A percentile compares a stretch with the other conserved stretches of the same genome.
Evolutionary conservation across 2,888 invertebrate species (phyloP).

Genomic region (Panorpa germanica): DNA sequence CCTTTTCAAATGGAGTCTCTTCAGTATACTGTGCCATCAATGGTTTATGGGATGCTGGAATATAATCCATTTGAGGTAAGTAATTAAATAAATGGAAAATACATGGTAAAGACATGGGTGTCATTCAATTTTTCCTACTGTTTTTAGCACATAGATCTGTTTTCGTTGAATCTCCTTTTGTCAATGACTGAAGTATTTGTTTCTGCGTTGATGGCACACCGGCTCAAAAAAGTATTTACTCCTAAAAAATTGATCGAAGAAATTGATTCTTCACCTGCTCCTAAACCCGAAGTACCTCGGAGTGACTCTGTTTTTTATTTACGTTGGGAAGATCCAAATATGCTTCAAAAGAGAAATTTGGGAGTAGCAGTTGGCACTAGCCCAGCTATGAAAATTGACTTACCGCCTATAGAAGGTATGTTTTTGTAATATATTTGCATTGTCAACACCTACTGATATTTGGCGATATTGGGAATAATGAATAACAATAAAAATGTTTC

Average conservation of each 20-base stretch:
- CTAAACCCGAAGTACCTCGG: slow-evolving; percentile 41
- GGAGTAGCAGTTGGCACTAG: slow-evolving; percentile 25
- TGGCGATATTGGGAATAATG: no score
- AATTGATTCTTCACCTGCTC: slow-evolving; percentile 35
- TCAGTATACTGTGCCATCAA: slow-evolving; percentile 45
- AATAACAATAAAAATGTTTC: no score
- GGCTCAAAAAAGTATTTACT: slow-evolving; percentile 55
- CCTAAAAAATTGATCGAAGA: slow-evolving; percentile 51
- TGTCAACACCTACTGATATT: no score
- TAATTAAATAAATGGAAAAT: slow-evolving; percentile 7
- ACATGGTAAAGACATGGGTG: neutral
- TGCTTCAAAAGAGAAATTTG: slow-evolving; percentile 20
- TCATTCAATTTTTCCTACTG: slow-evolving; percentile 13
- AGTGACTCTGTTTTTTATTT: slow-evolving; percentile 44
- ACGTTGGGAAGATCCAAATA: slow-evolving; percentile 23
- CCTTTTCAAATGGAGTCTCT: slow-evolving; percentile 81
- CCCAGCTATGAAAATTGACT: slow-evolving; percentile 25
- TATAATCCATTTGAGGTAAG: slow-evolving; percentile 56
- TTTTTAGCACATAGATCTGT: slow-evolving; percentile 43
- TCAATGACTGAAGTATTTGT: slow-evolving; percentile 45
- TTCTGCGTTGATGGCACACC: slow-evolving; percentile 70
- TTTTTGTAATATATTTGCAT: no score
- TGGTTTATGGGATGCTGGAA: slow-evolving; percentile 46
- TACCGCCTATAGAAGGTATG: no score
- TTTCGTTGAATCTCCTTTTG: slow-evolving; percentile 40